Evolutionary conservation across 2,113 vertebrate genomes (phyloP).

Genomic region (Progne subis): DNA sequence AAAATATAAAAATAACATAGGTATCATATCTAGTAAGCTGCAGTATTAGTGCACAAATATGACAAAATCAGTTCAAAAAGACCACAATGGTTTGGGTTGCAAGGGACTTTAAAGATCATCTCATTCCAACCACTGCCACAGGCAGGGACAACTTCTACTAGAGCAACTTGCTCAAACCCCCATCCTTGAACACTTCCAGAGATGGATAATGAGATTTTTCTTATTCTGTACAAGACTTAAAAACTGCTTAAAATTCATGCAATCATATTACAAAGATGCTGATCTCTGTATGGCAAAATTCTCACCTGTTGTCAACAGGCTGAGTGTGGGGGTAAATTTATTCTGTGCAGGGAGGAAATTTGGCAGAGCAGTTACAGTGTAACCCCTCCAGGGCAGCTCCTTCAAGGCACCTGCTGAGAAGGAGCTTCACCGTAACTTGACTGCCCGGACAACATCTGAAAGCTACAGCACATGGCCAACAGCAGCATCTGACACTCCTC

Average conservation of each 20-base stretch:
- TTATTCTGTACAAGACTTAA: background rate
- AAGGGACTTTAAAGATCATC: background rate
- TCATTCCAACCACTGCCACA: background rate
- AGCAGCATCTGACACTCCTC: background rate
- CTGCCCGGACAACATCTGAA: background rate
- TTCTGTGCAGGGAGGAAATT: background rate
- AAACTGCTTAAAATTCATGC: background rate
- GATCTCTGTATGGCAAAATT: background rate
- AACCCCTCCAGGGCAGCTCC: background rate
- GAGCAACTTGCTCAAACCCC: background rate
- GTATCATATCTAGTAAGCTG: background rate
- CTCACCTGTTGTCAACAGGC: accelerated
- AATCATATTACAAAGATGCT: background rate
- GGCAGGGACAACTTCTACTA: background rate
- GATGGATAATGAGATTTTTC: background rate
- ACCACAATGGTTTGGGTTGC: background rate
- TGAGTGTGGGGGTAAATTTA: background rate
- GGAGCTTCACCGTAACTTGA: background rate
- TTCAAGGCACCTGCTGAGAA: background rate
- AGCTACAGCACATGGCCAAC: background rate
- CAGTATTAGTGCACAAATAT: background rate
- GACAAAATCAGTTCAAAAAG: background rate
- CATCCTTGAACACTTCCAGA: background rate
- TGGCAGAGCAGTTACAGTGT: background rate
- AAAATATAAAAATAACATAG: background rate